phyloP scores from a whole-genome alignment of 2,888 invertebrate genomes.

The Girardia tigrina region DNA sequence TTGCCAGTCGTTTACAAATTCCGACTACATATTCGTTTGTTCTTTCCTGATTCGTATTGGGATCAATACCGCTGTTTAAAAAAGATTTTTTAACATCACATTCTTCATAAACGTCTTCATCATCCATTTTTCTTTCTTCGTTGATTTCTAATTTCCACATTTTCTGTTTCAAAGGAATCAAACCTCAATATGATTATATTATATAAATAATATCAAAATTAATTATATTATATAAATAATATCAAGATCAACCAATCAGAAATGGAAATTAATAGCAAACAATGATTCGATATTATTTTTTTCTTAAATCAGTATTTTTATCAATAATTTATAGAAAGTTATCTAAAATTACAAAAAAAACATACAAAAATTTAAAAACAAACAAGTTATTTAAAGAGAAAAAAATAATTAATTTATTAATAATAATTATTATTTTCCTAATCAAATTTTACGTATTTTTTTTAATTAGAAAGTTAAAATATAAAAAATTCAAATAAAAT shows the following conservation, averaged over 20 bases:
- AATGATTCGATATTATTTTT: background rate
- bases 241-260: background rate
- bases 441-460: too few species aligned
- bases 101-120: background rate
- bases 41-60: background rate
- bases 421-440: too few species aligned
- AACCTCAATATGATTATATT: background rate
- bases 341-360: too few species aligned
- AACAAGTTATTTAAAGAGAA: too few species aligned
- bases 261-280: slow-evolving; percentile 48
- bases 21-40: background rate
- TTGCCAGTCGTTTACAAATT: background rate
- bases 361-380: too few species aligned
- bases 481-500: too few species aligned
- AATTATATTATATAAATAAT: background rate
- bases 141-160: background rate
- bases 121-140: background rate
- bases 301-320: background rate
- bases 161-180: too few species aligned
- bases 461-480: too few species aligned
- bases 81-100: background rate
- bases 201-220: background rate
- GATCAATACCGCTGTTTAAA: background rate
- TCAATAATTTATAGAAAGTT: too few species aligned
- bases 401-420: too few species aligned